Evolutionary conservation across 2,113 vertebrate genomes (phyloP), one percentile per base, ranked within the genome.

Genomic region (Lasiurus borealis): DNA sequence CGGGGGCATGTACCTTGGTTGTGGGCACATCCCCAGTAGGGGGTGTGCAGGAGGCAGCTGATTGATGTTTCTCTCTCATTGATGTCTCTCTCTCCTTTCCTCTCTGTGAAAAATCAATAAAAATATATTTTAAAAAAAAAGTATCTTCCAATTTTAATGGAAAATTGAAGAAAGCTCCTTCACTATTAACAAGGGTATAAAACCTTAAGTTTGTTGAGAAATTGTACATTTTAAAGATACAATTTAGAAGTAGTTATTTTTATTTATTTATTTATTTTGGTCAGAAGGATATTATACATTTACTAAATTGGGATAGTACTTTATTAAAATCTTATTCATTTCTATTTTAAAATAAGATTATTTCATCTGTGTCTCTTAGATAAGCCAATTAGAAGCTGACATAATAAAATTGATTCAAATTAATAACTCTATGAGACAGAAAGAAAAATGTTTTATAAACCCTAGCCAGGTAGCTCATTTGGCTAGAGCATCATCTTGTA

Each of bases 121-220:
- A n/a, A n/a, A n/a, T n/a, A n/a, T n/a, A n/a, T n/a, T n/a, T 83
- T 57, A 68, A 69, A 94, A 59, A 23, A 68, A 69, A 94, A 59
- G 29, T 84, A 40, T 68, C n/a, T 94, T 89, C 64, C 77, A 80
- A 76, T 83, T 52, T 82, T 76, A 88, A 88, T 82, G n/a, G 52
- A 36, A 75, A 57, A 87, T 52, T 80, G 31, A 80, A 86, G 31
- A 76, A 48, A 62, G 3, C 50, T 50, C 50, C 50, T 50, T 64
- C 71, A 62, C 40, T 80, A 31, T 69, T 80, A 57, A 76, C n/a
- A 66, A 25, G 68, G 3, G 34, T 44, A 72, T 19, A 64, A 82
- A 72, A 18, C 36, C 25, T 59, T 46, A 81, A 50, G 19, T 52
- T 31, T 34, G 46, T 50, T 87, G 75, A 87, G 31, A 73, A 81